phyloP scores from a whole-genome alignment of 2,113 vertebrate genomes.

The Toxotes jaculatrix region DNA sequence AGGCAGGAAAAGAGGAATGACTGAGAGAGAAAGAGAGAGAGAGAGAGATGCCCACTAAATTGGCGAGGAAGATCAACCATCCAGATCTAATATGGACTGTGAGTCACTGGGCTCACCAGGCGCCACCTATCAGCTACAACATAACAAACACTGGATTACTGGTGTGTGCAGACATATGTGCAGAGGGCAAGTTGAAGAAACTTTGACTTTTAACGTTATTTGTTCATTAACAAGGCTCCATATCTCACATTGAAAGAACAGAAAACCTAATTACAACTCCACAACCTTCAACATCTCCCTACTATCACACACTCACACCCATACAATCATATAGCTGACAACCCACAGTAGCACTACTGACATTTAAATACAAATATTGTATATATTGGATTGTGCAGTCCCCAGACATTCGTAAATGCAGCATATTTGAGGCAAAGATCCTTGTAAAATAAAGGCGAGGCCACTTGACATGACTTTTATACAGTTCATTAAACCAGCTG shows the following conservation, averaged over 20 bases:
- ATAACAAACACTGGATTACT: slow-evolving; percentile 53
- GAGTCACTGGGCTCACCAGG: slow-evolving; percentile 36
- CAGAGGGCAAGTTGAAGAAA: slow-evolving; percentile 30
- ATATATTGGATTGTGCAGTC: background rate
- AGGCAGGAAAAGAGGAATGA: slow-evolving; percentile 1
- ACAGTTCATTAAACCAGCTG: background rate
- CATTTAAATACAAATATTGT: slow-evolving; percentile 19
- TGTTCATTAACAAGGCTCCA: slow-evolving; percentile 13
- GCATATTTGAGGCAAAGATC: background rate
- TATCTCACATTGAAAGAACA: background rate
- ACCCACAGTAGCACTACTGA: background rate
- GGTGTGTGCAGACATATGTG: background rate
- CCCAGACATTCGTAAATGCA: background rate
- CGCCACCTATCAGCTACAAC: slow-evolving; percentile 40
- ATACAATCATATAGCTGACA: background rate
- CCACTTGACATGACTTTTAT: background rate
- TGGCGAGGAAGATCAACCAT: slow-evolving; percentile 48
- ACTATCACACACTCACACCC: background rate
- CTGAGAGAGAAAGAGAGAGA: background rate
- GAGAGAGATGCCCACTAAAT: slow-evolving; percentile 46
- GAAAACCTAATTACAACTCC: background rate
- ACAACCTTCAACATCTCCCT: background rate
- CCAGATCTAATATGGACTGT: slow-evolving; percentile 48
- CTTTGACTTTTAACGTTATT: slow-evolving; percentile 29
- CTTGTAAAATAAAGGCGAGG: background rate